Percentiles rank a stretch among this genome's conserved stretches.
Evolutionary conservation across 2,113 vertebrate species (phyloP).

Genomic region (Pitta sordida): DNA sequence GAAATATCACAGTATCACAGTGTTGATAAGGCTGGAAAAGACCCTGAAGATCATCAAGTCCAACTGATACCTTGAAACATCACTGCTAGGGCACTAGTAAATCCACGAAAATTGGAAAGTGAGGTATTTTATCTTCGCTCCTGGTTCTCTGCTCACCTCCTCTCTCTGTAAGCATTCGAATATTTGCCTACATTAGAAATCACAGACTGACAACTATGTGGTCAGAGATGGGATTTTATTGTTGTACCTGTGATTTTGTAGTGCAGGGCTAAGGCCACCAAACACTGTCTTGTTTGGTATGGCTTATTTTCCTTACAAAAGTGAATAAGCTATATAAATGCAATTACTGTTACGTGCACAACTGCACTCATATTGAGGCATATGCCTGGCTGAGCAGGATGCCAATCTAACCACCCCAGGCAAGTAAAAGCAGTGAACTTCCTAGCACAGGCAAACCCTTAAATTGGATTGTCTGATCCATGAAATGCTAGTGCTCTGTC

Average conservation of each 20-base stretch:
- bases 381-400: not conserved
- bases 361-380: not conserved
- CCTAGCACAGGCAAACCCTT: not conserved
- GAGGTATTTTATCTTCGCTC: not conserved
- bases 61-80: accelerated
- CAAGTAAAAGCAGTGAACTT: not conserved
- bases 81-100: not conserved
- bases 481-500: conserved; percentile 26
- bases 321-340: not conserved
- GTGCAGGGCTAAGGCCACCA: not conserved
- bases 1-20: too few species aligned
- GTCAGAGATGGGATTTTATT: not conserved
- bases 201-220: accelerated
- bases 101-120: not conserved
- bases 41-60: too few species aligned
- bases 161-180: not conserved
- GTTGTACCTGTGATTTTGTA: not conserved
- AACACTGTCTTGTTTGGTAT: not conserved
- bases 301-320: not conserved
- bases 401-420: not conserved
- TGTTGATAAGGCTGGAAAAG: too few species aligned
- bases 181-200: not conserved
- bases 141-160: not conserved
- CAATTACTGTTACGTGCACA: not conserved
- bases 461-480: conserved; percentile 19